Conservation (phyloP, 2,113 vertebrate genomes). For the Cochlearius cochlearius region DNA sequence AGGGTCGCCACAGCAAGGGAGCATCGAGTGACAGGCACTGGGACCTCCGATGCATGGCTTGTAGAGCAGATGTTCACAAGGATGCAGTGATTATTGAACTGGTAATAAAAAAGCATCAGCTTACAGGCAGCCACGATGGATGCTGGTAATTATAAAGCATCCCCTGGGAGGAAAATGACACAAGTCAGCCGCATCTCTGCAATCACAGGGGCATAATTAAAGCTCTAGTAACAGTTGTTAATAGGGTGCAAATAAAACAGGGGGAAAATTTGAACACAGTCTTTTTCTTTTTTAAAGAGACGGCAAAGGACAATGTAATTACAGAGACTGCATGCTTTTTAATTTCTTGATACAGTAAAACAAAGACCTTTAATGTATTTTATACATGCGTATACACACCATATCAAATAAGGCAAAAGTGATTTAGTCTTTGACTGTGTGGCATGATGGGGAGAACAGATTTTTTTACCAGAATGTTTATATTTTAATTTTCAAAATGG, state of each 20-base stretch:
- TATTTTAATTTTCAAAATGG: constrained; percentile 74
- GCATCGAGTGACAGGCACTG: constrained; percentile 88
- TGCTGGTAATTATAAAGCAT: constrained; percentile 98
- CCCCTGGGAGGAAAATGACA: constrained; percentile 96
- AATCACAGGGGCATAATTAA: constrained; percentile 98
- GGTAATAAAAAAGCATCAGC: constrained; percentile 88
- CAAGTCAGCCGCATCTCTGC: constrained; percentile 89
- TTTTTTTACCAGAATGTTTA: constrained; percentile 78
- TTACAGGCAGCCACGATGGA: constrained; percentile 91
- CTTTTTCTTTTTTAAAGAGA: constrained; percentile 76
- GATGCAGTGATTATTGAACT: constrained; percentile 95
- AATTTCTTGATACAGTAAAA: constrained; percentile 74
- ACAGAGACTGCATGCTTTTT: constrained; percentile 74
- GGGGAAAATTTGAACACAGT: constrained; percentile 79
- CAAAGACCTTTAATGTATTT: constrained; percentile 69
- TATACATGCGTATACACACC: constrained; percentile 17
- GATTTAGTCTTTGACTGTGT: constrained; percentile 69
- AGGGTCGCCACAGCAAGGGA: constrained; percentile 86
- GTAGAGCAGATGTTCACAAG: constrained; percentile 93
- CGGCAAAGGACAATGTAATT: constrained; percentile 80
- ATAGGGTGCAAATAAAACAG: constrained; percentile 97
- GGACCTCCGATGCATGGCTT: constrained; percentile 87
- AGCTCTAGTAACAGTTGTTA: constrained; percentile 98
- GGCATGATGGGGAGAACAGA: constrained; percentile 69
- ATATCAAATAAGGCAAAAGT: constrained; percentile 60